Base-by-base conservation (phyloP, 2,113 vertebrate species). In the Ibidorhyncha struthersii region DNA sequence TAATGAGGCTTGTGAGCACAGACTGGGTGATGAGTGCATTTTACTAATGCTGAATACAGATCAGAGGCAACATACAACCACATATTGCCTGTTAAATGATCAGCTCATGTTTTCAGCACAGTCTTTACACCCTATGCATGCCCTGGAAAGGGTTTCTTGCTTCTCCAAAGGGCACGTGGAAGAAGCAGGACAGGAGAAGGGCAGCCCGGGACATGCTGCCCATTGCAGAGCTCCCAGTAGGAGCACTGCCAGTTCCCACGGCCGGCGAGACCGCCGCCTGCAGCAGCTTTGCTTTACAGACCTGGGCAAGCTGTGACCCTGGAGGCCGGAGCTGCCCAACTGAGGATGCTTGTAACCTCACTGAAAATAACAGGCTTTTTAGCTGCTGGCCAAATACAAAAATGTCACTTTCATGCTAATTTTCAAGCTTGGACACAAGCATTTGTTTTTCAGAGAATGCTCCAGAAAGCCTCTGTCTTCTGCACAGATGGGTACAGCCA, bases 401-500 rank as follows among this genome's bases (percentile, higher is more conserved):
- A 97, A 97, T 96, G 94, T 90, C 93, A 97, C 89, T 97, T 94
- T 63, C 93, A 88, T 93, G 65, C 70, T 95, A 52, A 95, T 97
- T 94, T 95, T 93, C 38, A 50, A 73, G 93, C 91, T 66, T 84
- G 77, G 91, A 56, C 83, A 66, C 62, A 66, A 93, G 92, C 45
- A 32, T 86, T 96, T 97, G 81, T 96, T 95, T 94, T 93, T 80
- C 67, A 91, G 67, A 81, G 93, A 94, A 91, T 0, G 26, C 73
- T 94, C 77, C 62, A 82, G 74, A 93, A 96, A 96, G 82, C 53
- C 20, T 89, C 38, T 76, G 84, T 84, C 83, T 96, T 91, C 91
- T 89, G 92, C n/a, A 23, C 62, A 90, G 82, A 90, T 29, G 74
- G 71, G 38, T 66, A 73, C 71, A 83, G 93, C 82, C 89, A 86